phyloP scores from a whole-genome alignment of 2,888 invertebrate species.

The Romanomermis culicivorax region DNA sequence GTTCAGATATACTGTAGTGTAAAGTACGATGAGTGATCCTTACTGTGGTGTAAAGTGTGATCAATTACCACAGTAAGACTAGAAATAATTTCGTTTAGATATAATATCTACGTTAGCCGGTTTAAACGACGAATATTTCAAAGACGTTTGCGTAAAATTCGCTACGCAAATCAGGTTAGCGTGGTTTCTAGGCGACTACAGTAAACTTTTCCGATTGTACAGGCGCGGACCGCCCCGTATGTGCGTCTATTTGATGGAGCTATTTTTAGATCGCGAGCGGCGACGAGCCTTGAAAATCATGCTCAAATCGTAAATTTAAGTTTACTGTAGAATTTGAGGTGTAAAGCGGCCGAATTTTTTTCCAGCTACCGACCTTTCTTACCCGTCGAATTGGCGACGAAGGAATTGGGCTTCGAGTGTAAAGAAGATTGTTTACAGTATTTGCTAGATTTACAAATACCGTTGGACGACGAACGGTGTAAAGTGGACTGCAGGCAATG shows the following conservation, averaged over 20 bases:
- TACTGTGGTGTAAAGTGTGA: too few species aligned
- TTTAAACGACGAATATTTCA: conserved; percentile 41
- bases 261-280: conserved; percentile 87
- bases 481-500: conserved; percentile 3
- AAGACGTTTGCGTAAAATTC: conserved; percentile 22
- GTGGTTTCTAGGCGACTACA: conserved; percentile 76
- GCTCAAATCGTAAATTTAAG: conserved; percentile 73
- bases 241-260: conserved; percentile 88
- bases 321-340: neutral
- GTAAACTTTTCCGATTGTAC: conserved; percentile 72
- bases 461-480: conserved; percentile 8
- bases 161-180: conserved; percentile 71
- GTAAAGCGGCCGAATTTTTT: neutral
- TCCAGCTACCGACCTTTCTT: conserved; percentile 55
- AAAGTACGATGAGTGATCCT: too few species aligned
- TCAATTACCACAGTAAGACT: too few species aligned
- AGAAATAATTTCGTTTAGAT: too few species aligned
- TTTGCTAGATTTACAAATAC: conserved; percentile 55
- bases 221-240: conserved; percentile 57
- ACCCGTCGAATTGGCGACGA: conserved; percentile 60
- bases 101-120: conserved; percentile 69
- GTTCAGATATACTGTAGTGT: too few species aligned
- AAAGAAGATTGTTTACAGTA: conserved; percentile 60
- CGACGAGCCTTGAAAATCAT: conserved; percentile 72
- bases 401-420: conserved; percentile 64